Conservation (phyloP, 2,888 invertebrate genomes). For the Petrolisthes cinctipes region DNA sequence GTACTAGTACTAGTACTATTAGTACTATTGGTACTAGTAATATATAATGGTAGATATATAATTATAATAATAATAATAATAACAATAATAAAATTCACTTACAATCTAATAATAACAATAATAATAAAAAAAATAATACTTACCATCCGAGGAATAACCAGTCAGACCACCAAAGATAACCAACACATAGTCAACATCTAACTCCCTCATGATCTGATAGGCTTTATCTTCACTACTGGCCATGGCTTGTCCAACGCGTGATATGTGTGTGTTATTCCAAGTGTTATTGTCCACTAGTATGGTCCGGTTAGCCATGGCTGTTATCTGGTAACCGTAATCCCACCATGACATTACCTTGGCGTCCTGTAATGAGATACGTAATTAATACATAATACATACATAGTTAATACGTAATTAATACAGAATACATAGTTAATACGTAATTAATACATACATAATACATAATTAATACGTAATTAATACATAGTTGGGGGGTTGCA, state of each 20-base stretch:
- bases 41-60: too few relatives aligned
- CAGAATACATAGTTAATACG: too few relatives aligned
- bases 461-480: too few relatives aligned
- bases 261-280: constrained; percentile 99
- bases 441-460: too few relatives aligned
- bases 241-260: constrained; percentile 98
- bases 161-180: constrained; percentile 99
- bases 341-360: constrained; percentile 99
- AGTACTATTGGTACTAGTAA: too few relatives aligned
- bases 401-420: neutral
- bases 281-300: constrained; percentile 99
- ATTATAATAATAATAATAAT: too few relatives aligned
- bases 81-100: too few relatives aligned
- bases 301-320: constrained; percentile 98
- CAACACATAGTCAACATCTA: constrained; percentile 97
- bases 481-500: too few relatives aligned
- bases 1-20: too few relatives aligned
- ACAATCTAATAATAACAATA: too few relatives aligned
- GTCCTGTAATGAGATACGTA: constrained; percentile 73
- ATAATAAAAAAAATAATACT: constrained; percentile 66
- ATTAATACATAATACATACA: constrained; percentile 1
- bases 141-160: constrained; percentile 97
- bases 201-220: constrained; percentile 96
- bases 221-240: constrained; percentile 96
- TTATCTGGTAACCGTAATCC: constrained; percentile 85